Evolutionary conservation across 2,797 vertebrate genomes (phyloP), one percentile per base, ranked within the genome.

Genomic region (Strix occidentalis): DNA sequence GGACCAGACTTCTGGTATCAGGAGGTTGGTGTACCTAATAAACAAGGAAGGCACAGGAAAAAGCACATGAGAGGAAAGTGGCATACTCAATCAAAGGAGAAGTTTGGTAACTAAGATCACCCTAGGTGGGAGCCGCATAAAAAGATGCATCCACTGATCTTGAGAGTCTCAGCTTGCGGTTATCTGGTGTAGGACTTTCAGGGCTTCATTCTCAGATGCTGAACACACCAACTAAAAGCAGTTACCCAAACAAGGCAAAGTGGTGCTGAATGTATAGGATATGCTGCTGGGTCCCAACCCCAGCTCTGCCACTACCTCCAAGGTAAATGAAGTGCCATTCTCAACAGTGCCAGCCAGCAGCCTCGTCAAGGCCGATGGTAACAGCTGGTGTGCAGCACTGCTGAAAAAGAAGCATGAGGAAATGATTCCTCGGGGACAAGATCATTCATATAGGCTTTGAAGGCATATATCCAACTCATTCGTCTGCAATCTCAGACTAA

Each of bases 1-100:
- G 98, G 24, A 97, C 97, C 89, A 99, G 98, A 77, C 98, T 99
- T 97, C 98, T 98, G 69, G 89, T 97, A 84, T 99, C 98, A 58
- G 99, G 98, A 90, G 98, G 97, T 28, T 98, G 98, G 86, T 99
- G 97, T 57, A 98, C 97, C 99, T 99, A 96, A 39, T 45, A 90
- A 92, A 94, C 64, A 91, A 46, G 35, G 58, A 24, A 11, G 16
- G 13, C 13, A 41, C 23, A 16, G 35, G 25, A 81, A 84, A 94
- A 90, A 39, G 26, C 26, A 84, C 76, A 90, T 16, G 31, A 71
- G 29, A 72, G 29, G 8, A 39, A 68, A 76, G 31, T 10, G 12
- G 41, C 15, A 66, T 9, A 64, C 17, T 50, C 54, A n/a, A 23
- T 14, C 79, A 56, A 41, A 89, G 48, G 25, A 69, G 71, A 87